Percentiles rank a stretch among this genome's conserved stretches.
Conservation (phyloP, 2,888 invertebrate species). For the Nomada fabriciana region DNA sequence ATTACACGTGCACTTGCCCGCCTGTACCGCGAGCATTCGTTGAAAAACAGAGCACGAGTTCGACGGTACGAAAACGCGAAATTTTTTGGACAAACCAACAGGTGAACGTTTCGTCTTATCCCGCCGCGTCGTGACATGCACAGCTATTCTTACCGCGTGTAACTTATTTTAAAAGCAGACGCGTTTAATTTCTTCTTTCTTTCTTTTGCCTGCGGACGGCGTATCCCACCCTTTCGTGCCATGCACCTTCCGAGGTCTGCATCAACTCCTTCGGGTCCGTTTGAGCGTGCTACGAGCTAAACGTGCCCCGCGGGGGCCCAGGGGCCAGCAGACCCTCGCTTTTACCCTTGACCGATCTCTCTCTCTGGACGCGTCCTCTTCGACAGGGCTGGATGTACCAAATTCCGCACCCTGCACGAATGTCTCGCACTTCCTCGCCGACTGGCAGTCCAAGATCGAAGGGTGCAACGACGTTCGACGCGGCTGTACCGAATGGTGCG, state of each 20-base stretch:
- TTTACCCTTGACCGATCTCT: slow-evolving; percentile 71
- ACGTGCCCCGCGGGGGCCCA: slow-evolving; percentile 66
- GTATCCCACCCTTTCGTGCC: slow-evolving; percentile 52
- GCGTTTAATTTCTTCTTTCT: slow-evolving; percentile 51
- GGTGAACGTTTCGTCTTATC: neutral
- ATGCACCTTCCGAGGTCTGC: slow-evolving; percentile 55
- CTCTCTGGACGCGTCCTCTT: slow-evolving; percentile 57
- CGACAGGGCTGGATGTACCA: slow-evolving; percentile 51
- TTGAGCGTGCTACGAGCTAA: slow-evolving; percentile 68
- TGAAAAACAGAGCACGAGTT: neutral
- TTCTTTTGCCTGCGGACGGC: slow-evolving; percentile 48
- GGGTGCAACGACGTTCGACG: neutral
- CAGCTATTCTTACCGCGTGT: slow-evolving; percentile 48
- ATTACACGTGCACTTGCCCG: neutral
- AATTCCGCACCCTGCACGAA: slow-evolving; percentile 1
- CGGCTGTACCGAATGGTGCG: neutral
- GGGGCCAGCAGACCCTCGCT: slow-evolving; percentile 56
- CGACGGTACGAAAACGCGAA: slow-evolving; percentile 4
- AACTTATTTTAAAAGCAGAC: slow-evolving; percentile 32
- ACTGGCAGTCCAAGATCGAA: too few species aligned
- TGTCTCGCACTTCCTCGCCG: too few species aligned
- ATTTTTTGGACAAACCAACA: slow-evolving; percentile 23
- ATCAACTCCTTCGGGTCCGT: slow-evolving; percentile 58
- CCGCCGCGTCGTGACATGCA: slow-evolving; percentile 13
- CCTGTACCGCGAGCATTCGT: slow-evolving; percentile 8